Evolutionary conservation across 2,888 invertebrate genomes (phyloP).

Genomic region (Ectemnius continuus): DNA sequence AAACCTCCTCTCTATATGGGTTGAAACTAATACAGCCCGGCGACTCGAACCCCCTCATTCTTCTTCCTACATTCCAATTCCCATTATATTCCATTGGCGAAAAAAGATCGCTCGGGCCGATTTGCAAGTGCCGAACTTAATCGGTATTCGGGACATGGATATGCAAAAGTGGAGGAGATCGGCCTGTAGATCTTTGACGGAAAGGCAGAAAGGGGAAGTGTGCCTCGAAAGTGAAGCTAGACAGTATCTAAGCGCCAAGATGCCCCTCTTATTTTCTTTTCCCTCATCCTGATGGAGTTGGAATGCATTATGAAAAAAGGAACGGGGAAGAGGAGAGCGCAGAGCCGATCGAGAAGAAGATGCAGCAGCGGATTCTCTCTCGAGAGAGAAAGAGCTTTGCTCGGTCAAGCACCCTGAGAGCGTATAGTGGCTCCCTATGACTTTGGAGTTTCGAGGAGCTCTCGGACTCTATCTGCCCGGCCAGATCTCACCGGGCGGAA

Average conservation of each 20-base stretch:
- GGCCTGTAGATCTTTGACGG: background rate
- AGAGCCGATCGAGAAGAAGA: constrained; percentile 21
- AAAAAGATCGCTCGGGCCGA: no score
- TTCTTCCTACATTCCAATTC: no score
- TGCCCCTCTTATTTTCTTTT: background rate
- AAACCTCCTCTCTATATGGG: constrained; percentile 53
- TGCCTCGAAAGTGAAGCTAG: background rate
- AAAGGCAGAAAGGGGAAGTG: constrained; percentile 16
- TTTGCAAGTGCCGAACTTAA: no score
- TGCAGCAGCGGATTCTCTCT: constrained; percentile 39
- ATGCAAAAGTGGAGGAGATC: background rate
- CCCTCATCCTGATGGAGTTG: constrained; percentile 23
- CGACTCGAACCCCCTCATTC: constrained; percentile 4
- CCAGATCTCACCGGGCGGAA: constrained; percentile 75
- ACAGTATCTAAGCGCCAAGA: background rate
- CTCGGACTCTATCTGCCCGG: constrained; percentile 70
- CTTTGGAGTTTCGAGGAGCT: constrained; percentile 70
- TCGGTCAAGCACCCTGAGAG: constrained; percentile 63
- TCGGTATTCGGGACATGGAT: no score
- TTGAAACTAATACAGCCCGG: constrained; percentile 67
- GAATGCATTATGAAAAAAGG: constrained; percentile 46
- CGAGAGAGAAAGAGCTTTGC: constrained; percentile 58
- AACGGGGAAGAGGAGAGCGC: constrained; percentile 15
- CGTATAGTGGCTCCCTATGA: constrained; percentile 68
- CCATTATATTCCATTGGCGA: no score